A percentile compares a stretch with the other conserved stretches of the same genome.
These are phyloP conservation scores for Electrona antarctica DNA, from an alignment of 2,113 vertebrate genomes.

Conservation along the genomic window DNA sequence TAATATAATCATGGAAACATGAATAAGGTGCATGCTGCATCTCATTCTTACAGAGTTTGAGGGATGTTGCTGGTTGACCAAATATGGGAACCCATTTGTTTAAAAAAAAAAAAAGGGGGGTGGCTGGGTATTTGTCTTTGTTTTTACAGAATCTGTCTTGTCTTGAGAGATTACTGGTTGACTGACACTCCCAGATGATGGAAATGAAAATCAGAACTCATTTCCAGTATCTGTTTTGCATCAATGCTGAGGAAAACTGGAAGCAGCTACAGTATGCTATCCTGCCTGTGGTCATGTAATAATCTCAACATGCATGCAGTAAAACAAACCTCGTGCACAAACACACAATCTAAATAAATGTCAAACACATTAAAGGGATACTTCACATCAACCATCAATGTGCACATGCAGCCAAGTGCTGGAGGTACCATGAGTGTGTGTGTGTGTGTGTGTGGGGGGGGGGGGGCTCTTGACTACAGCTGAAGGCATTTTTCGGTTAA, in stretches of 20 bases:
- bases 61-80: slow-evolving; percentile 44
- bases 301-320: background rate
- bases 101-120: too few relatives aligned
- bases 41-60: slow-evolving; percentile 70
- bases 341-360: background rate
- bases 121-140: too few relatives aligned
- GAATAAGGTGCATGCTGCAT: slow-evolving; percentile 68
- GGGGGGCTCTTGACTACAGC: too few relatives aligned
- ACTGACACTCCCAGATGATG: slow-evolving; percentile 58
- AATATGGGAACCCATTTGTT: too few relatives aligned
- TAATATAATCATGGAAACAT: slow-evolving; percentile 76
- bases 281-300: slow-evolving; percentile 2
- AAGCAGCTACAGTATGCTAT: slow-evolving; percentile 32
- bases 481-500: too few relatives aligned
- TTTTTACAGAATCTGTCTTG: too few relatives aligned
- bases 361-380: too few relatives aligned
- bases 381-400: too few relatives aligned
- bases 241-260: slow-evolving; percentile 45
- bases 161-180: background rate
- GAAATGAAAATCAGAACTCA: slow-evolving; percentile 59
- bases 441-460: slow-evolving; percentile 31
- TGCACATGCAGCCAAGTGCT: too few relatives aligned
- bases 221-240: slow-evolving; percentile 64
- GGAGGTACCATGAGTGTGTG: background rate
- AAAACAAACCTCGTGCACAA: slow-evolving; percentile 7